Conservation (phyloP, 2,888 invertebrate species). For the Standfussiana lucernea region DNA sequence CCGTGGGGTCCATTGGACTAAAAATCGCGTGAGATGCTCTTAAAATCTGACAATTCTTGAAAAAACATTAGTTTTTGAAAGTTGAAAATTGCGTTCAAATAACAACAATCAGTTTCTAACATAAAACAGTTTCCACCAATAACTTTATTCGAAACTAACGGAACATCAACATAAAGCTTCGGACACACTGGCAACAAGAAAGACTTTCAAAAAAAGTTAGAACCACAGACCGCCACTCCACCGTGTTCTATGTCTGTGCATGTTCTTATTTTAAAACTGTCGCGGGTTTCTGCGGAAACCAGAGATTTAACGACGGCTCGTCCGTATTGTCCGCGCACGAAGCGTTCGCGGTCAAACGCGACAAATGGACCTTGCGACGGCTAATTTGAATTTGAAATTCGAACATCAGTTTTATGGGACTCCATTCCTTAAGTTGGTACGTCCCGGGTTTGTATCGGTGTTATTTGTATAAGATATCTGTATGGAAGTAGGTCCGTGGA, state of each 20-base stretch:
- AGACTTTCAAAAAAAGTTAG: constrained; percentile 26
- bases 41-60: constrained; percentile 25
- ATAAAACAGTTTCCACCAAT: constrained; percentile 25
- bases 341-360: constrained; percentile 78
- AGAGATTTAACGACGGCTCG: constrained; percentile 88
- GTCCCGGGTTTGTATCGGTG: constrained; percentile 58
- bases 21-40: constrained; percentile 65
- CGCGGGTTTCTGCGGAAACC: constrained; percentile 87
- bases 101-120: not conserved
- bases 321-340: constrained; percentile 89
- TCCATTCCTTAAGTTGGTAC: constrained; percentile 65
- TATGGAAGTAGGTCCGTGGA: constrained; percentile 41
- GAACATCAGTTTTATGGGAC: constrained; percentile 79
- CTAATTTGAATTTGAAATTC: constrained; percentile 85
- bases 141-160: constrained; percentile 40
- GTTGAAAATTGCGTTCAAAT: not conserved
- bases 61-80: not conserved
- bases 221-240: constrained; percentile 58
- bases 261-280: constrained; percentile 89
- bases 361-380: constrained; percentile 80
- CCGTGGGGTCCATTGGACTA: constrained; percentile 79
- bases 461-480: constrained; percentile 64
- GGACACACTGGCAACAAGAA: not conserved
- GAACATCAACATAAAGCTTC: constrained; percentile 11
- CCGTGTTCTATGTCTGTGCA: constrained; percentile 76